phyloP scores from a whole-genome alignment of 2,797 vertebrate species.

The Pangasius krempfi region DNA sequence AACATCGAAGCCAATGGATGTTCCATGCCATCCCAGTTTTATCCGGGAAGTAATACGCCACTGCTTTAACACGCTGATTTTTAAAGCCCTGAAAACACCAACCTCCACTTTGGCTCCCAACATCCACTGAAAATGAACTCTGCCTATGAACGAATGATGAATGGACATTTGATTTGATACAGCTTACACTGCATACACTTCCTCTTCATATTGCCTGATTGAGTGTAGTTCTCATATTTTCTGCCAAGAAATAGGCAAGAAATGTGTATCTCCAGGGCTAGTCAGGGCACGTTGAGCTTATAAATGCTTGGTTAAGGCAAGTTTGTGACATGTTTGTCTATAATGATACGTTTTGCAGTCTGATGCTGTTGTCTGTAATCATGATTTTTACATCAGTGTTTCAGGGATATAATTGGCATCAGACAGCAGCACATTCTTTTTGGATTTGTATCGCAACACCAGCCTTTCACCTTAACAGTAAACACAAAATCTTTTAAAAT shows the following conservation, averaged over 20 bases:
- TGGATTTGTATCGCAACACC: neutral
- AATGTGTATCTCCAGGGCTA: neutral
- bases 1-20: slow-evolving; percentile 14
- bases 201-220: too few species aligned
- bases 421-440: neutral
- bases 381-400: neutral
- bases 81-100: neutral
- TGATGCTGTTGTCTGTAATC: neutral
- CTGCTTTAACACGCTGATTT: neutral
- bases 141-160: too few species aligned
- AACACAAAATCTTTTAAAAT: neutral
- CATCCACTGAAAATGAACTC: neutral
- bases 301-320: slow-evolving; percentile 24
- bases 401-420: neutral
- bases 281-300: slow-evolving; percentile 16
- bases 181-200: neutral
- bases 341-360: slow-evolving; percentile 1
- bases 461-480: neutral
- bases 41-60: neutral
- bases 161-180: neutral
- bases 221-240: neutral
- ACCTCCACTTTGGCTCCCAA: neutral
- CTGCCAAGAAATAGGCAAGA: neutral
- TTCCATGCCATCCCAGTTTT: neutral
- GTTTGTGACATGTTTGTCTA: neutral